Base-by-base conservation (phyloP, 2,113 vertebrate species). In the Sinocyclocheilus maitianheensis region DNA sequence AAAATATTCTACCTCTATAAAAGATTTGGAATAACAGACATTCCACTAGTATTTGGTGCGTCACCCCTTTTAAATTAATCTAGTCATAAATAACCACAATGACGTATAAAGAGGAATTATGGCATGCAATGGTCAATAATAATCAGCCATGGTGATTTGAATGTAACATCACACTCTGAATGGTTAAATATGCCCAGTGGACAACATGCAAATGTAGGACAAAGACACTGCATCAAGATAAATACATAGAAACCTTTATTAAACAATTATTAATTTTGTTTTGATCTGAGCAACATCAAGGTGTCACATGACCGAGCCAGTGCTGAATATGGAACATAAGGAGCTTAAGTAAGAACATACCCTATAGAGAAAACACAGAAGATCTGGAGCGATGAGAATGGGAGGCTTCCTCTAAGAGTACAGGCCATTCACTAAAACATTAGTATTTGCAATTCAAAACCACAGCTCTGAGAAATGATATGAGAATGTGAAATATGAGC, bases 241-340 rank as follows among this genome's bases (percentile, higher is more conserved):
- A 22, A 87, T 81, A 88, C 86, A 84, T 90, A 91, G 40, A 92
- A 93, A 91, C 89, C 26, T 92, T 91, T 92, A 92, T 91, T 93
- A 71, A 84, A 74, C 78, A 22, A 53, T 67, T 48, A 86, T 46
- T 26, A 78, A 85, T 62, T 37, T 88, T 77, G 89, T 86, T 89
- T 85, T 85, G 46, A 89, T 80, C 75, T 26, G 43, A 63, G 12
- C 83, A 81, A 83, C 75, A 78, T 65, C 80, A 79, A 74, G 16
- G 79, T n/a, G 37, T 85, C 81, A 62, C 72, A 14, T 69, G 65
- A 87, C 84, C 69, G 30, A 53, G 5, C 53, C 67, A 62, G 20
- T 60, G 81, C 86, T 37, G 67, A 71, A 74, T 14, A 48, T 78
- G 16, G 14, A 69, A 74, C 20, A 48, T 72, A 12, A 79, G n/a